Conservation (phyloP, 2,797 vertebrate genomes). For the Odontamblyopus lacepedii region DNA sequence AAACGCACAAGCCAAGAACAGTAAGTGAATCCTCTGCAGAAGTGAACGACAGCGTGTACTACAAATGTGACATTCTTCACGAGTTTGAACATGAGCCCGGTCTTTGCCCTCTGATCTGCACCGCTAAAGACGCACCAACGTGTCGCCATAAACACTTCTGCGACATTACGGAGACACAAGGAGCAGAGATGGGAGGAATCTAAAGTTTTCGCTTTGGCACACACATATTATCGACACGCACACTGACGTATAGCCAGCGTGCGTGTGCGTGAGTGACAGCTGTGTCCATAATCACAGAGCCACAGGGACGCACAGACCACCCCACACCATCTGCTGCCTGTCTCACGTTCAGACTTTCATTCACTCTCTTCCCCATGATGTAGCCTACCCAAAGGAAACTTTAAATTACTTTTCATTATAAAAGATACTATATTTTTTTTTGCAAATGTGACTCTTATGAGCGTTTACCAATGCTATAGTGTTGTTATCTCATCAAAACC, state of each 20-base stretch:
- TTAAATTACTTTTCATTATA: neutral
- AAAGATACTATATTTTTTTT: too few species aligned
- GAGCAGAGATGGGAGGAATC: conserved; percentile 10
- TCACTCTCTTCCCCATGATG: conserved; percentile 35
- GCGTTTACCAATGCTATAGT: too few species aligned
- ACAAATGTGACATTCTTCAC: conserved; percentile 27
- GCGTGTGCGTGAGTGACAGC: conserved; percentile 70
- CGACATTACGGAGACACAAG: conserved; percentile 8
- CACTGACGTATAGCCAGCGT: conserved; percentile 36
- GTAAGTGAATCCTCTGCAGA: neutral
- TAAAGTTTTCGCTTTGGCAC: conserved; percentile 23
- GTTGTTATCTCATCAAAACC: too few species aligned
- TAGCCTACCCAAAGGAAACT: conserved; percentile 41
- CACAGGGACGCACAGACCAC: conserved; percentile 59
- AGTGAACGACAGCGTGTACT: conserved; percentile 9
- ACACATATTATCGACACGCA: conserved; percentile 24
- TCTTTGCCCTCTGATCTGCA: conserved; percentile 18
- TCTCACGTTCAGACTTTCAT: conserved; percentile 11
- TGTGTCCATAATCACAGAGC: conserved; percentile 74
- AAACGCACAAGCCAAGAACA: conserved; percentile 30
- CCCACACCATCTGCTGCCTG: conserved; percentile 71
- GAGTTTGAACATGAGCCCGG: conserved; percentile 30
- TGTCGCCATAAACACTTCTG: conserved; percentile 37
- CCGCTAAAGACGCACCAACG: conserved; percentile 7
- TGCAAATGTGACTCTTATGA: too few species aligned